Conservation (phyloP, 2,797 vertebrate genomes). For the Danio jaintianensis region DNA sequence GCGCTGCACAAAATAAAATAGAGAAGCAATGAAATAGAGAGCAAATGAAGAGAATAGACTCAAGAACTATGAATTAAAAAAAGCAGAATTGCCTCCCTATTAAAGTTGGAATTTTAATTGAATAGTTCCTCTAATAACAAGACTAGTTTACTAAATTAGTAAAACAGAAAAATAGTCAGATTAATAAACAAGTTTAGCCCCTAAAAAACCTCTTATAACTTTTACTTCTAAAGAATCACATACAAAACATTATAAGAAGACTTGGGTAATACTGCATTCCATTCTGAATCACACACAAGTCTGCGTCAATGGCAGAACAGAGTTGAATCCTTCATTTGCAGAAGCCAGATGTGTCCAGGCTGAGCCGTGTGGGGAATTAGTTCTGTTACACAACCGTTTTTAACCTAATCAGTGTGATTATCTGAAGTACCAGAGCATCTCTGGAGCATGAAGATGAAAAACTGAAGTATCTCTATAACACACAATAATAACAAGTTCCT, state of each 20-base stretch:
- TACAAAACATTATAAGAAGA: not conserved
- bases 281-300: not conserved
- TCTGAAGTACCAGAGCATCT: not conserved
- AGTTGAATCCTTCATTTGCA: not conserved
- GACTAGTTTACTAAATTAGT: no score
- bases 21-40: no score
- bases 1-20: no score
- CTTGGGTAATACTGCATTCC: not conserved
- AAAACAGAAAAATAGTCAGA: no score
- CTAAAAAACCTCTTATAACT: no score
- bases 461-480: not conserved
- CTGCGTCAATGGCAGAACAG: not conserved
- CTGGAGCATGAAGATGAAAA: constrained; percentile 8
- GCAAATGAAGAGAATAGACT: no score
- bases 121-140: no score
- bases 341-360: constrained; percentile 26
- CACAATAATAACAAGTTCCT: not conserved
- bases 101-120: no score
- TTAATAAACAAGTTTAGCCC: not conserved
- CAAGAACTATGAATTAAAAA: no score
- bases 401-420: constrained; percentile 6
- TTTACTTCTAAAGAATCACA: not conserved
- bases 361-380: constrained; percentile 1
- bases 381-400: constrained; percentile 31
- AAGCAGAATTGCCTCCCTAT: no score